These are phyloP conservation scores for Agrochola macilenta DNA, from an alignment of 2,888 invertebrate species.

Conservation along the genomic window DNA sequence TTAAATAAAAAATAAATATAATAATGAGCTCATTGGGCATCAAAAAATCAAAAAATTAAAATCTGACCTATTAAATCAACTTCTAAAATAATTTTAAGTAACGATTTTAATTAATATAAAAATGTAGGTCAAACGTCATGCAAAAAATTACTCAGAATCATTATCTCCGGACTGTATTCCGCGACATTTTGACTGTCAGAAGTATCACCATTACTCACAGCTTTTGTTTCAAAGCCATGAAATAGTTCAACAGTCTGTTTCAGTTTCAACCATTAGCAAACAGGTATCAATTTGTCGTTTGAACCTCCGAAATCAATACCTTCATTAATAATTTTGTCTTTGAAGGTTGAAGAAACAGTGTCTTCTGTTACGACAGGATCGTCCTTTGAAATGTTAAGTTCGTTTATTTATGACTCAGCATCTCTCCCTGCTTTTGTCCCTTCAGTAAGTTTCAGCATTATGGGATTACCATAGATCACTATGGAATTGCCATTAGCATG, in stretches of 20 bases:
- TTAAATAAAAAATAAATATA: no score
- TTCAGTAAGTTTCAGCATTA: constrained; percentile 36
- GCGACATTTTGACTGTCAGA: constrained; percentile 27
- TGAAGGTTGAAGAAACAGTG: constrained; percentile 50
- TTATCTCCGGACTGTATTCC: constrained; percentile 16
- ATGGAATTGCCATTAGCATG: constrained; percentile 53
- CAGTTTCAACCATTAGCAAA: constrained; percentile 52
- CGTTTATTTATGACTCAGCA: constrained; percentile 52
- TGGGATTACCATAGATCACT: constrained; percentile 46
- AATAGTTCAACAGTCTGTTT: constrained; percentile 43
- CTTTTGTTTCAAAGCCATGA: constrained; percentile 45
- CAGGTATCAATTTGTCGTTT: constrained; percentile 61
- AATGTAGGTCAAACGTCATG: not conserved
- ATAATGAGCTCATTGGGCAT: no score
- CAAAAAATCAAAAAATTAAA: no score
- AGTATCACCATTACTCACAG: constrained; percentile 50
- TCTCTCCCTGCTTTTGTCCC: constrained; percentile 29
- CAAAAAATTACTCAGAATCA: constrained; percentile 6
- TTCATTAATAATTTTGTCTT: constrained; percentile 66
- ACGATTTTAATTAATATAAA: not conserved
- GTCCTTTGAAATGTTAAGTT: constrained; percentile 63
- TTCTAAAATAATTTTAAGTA: not conserved
- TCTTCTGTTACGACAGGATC: constrained; percentile 23
- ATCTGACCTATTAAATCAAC: no score
- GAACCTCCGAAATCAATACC: constrained; percentile 62